Evolutionary conservation across 1,140 invertebrate species (phyloP), one percentile per base, ranked within the genome.

Genomic region (Hermetia illucens): DNA sequence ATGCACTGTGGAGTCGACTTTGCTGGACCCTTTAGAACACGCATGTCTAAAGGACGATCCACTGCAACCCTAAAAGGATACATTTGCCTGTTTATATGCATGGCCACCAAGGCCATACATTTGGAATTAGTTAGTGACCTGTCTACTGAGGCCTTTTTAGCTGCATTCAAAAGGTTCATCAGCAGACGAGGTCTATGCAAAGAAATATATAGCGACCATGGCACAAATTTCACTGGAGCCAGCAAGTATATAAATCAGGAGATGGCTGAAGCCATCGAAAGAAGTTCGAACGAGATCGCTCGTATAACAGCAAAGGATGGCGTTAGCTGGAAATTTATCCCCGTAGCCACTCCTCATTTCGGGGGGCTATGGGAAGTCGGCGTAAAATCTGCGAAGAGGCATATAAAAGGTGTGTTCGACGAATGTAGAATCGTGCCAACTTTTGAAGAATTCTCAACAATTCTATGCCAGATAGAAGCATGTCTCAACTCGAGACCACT

Each of bases 1-100:
- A 15, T 17, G 5, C 43, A 52, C 13, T 40, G 42, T 6, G 63
- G 62, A 2, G 41, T 63, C 1, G 63, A 66, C 46, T 65, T 45
- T 44, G 49, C 52, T 3, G 62, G 64, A 0, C 60, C 62, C 0
- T 48, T 65, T 27, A n/a, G 25, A n/a, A 48, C 42, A 9, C 41
- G 42, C 34, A 43, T 38, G 12, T 39, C 39, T 30, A 34, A 38
- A 8, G 33, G 38, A 2, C 16, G 39, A 4, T 12, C 37, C 34
- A 22, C 21, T 15, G 19, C 22, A 20, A 16, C 29, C 15, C 47
- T 34, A 12, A 51, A 52, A 46, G 46, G 31, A 8, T 52, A 49
- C 16, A 42, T 45, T 6, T 38, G 40, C 17, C 36, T 57, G 16
- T 42, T 45, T 41, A 36, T 60, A 1, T 56, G 52, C 32, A 38